Evolutionary conservation across 2,888 invertebrate genomes (phyloP), one percentile per base, ranked within the genome.

Genomic region (Physocephala rufipes): DNA sequence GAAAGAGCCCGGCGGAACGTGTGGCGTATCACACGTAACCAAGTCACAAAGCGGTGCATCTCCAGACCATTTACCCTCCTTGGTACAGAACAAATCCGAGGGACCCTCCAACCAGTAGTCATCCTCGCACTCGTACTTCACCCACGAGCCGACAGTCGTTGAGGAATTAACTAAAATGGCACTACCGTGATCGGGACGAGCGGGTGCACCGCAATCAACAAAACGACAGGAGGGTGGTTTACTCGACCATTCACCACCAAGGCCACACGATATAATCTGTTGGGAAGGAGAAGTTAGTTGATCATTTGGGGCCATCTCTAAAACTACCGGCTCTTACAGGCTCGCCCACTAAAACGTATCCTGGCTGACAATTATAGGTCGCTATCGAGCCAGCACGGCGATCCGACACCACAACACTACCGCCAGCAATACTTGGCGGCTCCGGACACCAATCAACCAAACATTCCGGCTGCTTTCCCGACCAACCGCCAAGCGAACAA

Each of bases 391-490:
- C 95, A 2, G 93, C 92, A 74, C 93, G 90, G 76, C 91, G 91
- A 1, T 95, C 94, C 0, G 89, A 90, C 9, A 90, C 89, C 1
- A 88, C 85, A 0, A 95, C 92, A 0, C 90, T 86, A 1, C 94
- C 95, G 0, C 95, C 95, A 9, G 91, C 88, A 1, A 95, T 91
- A 45, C 89, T 88, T 0, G 92, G 92, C 0, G 95, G 95, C 74
- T 93, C 93, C 0, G 94, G 93, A 82, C 96, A 96, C 95, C 95
- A 92, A 86, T 95, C 92, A 82, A 93, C 94, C 63, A 95, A 86
- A 84, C 95, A 96, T 79, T 92, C 91, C 0, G 95, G 94, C 9
- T 92, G 89, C 70, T 91, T 90, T 0, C 93, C 93, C 59, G 90
- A 91, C 95, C 95, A 95, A 0, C 92, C 94, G 51, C 90, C 90